A percentile compares a stretch with the other conserved stretches of the same genome.
phyloP scores from a whole-genome alignment of 2,888 invertebrate species.

The Sussaba pulchella region DNA sequence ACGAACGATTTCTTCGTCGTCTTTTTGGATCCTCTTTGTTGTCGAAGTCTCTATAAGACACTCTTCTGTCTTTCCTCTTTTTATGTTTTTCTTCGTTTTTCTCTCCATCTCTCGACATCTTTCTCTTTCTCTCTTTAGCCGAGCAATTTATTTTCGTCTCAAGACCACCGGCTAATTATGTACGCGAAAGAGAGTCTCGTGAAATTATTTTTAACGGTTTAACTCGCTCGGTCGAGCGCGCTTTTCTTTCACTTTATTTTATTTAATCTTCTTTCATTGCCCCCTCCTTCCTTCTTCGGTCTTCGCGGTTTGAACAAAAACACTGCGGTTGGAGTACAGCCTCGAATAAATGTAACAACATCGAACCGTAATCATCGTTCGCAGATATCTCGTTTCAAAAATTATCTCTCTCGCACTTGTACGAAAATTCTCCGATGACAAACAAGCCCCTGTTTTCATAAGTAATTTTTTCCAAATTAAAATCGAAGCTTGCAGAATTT shows the following conservation, averaged over 20 bases:
- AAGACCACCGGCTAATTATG: constrained; percentile 72
- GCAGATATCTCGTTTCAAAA: too few relatives aligned
- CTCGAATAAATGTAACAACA: background rate
- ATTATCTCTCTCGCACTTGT: too few relatives aligned
- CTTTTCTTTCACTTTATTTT: constrained; percentile 16
- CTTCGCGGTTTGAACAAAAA: background rate
- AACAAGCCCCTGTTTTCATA: too few relatives aligned
- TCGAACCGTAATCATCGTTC: background rate
- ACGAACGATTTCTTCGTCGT: constrained; percentile 16
- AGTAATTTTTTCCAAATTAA: too few relatives aligned
- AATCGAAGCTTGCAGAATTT: too few relatives aligned
- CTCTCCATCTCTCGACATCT: constrained; percentile 25
- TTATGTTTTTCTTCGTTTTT: constrained; percentile 32
- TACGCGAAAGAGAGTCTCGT: constrained; percentile 66
- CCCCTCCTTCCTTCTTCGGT: background rate
- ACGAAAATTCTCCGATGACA: too few relatives aligned
- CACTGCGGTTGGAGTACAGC: background rate
- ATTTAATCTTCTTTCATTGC: background rate
- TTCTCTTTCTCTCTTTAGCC: constrained; percentile 34
- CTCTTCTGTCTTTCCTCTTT: constrained; percentile 46
- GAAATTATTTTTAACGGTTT: constrained; percentile 66
- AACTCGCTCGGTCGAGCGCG: constrained; percentile 6
- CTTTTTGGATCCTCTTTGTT: constrained; percentile 64
- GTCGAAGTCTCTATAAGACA: constrained; percentile 44
- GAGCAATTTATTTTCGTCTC: constrained; percentile 74